Percentiles rank a stretch among this genome's conserved stretches.
phyloP scores from a whole-genome alignment of 1,140 invertebrate genomes.

The Heliconius nattereri region DNA sequence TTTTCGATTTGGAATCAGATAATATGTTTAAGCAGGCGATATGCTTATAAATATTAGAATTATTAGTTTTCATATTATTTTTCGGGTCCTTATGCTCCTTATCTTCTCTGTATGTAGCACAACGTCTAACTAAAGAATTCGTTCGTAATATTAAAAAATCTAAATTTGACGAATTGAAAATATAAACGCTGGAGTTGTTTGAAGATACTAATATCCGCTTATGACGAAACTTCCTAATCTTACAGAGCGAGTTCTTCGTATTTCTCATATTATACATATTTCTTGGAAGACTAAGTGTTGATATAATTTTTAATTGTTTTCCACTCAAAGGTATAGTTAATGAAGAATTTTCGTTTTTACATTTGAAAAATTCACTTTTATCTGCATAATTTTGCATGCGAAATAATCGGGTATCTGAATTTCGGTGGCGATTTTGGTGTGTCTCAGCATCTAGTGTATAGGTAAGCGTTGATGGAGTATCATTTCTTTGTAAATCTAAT shows the following conservation, averaged over 20 bases:
- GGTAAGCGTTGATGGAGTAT: conserved; percentile 52
- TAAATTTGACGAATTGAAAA: conserved; percentile 51
- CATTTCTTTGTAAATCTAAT: conserved; percentile 41
- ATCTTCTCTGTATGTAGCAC: conserved; percentile 43
- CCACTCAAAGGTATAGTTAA: conserved; percentile 47
- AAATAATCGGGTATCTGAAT: conserved; percentile 32
- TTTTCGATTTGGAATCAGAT: conserved; percentile 8
- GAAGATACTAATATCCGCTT: conserved; percentile 48
- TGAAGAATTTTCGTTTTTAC: conserved; percentile 32
- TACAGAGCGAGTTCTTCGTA: conserved; percentile 24
- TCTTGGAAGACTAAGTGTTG: conserved; percentile 66
- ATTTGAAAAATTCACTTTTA: conserved; percentile 17
- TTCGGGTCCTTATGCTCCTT: background rate
- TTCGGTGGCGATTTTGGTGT: conserved; percentile 35
- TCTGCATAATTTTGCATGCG: conserved; percentile 12
- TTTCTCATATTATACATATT: conserved; percentile 40
- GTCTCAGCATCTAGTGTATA: conserved; percentile 55
- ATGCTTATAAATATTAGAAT: conserved; percentile 13
- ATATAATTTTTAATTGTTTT: conserved; percentile 57
- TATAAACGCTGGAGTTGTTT: conserved; percentile 42
- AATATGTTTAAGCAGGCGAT: background rate
- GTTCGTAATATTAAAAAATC: conserved; percentile 56
- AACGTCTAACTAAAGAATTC: conserved; percentile 51
- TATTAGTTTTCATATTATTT: conserved; percentile 28
- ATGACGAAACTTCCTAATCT: conserved; percentile 37